Percentiles rank a stretch among this genome's conserved stretches.
These are phyloP conservation scores for Glossophaga mutica DNA, from an alignment of 2,797 vertebrate genomes.

Conservation along the genomic window DNA sequence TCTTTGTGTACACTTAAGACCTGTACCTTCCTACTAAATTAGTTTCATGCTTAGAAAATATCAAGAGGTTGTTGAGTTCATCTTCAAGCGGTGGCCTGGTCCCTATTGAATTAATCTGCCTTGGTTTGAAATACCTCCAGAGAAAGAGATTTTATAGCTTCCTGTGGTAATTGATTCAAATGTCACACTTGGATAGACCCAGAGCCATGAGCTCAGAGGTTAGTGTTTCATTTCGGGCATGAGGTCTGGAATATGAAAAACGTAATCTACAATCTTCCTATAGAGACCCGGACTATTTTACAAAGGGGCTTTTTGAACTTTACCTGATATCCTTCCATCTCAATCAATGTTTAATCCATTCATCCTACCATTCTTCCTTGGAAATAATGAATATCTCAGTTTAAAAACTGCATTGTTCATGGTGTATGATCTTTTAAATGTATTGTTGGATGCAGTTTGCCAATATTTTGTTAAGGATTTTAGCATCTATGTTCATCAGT, in stretches of 20 bases:
- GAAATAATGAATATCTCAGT: not conserved
- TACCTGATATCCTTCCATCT: not conserved
- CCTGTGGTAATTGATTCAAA: constrained; percentile 32
- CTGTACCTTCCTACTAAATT: not conserved
- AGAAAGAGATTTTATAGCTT: constrained; percentile 38
- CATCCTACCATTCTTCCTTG: not conserved
- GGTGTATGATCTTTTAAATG: no score
- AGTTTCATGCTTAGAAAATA: constrained; percentile 46
- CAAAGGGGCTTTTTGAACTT: not conserved
- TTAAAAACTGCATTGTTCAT: not conserved
- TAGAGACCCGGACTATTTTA: not conserved
- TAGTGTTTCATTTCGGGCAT: not conserved
- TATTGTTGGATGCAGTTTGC: no score
- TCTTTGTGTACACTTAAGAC: not conserved
- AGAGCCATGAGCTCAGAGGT: not conserved
- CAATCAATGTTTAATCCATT: not conserved
- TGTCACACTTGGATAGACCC: not conserved
- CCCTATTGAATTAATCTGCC: constrained; percentile 42
- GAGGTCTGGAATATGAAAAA: constrained; percentile 15
- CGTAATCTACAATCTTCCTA: not conserved
- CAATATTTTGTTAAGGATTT: no score
- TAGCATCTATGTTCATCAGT: no score
- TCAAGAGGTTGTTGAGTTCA: constrained; percentile 44
- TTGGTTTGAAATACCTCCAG: not conserved
- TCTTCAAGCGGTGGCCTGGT: not conserved